These are phyloP conservation scores for Augochlorella aurata DNA, from an alignment of 2,888 invertebrate species.

Conservation along the genomic window DNA sequence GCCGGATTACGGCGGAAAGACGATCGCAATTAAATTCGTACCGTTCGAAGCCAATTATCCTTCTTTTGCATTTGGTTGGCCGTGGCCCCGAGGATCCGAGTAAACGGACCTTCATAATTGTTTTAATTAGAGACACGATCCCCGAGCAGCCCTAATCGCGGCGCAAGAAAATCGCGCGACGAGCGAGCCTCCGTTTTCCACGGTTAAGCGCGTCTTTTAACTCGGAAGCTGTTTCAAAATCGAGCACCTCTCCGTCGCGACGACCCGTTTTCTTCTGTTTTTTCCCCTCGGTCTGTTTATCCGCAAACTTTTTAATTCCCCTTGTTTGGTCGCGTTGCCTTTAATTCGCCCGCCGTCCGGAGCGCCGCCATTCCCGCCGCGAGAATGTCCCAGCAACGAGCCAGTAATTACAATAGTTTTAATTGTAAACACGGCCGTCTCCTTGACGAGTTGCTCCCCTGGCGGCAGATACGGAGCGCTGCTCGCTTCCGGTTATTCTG, in stretches of 20 bases:
- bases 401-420: conserved; percentile 43
- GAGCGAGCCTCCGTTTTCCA: not conserved
- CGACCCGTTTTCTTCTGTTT: not conserved
- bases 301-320: conserved; percentile 33
- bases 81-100: conserved; percentile 9
- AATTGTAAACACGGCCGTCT: conserved; percentile 31
- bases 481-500: conserved; percentile 9
- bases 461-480: not conserved
- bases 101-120: conserved; percentile 62
- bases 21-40: conserved; percentile 66
- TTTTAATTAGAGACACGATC: conserved; percentile 68
- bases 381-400: conserved; percentile 9
- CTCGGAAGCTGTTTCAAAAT: not conserved
- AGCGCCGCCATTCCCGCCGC: not conserved
- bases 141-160: conserved; percentile 27
- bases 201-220: conserved; percentile 23
- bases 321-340: not conserved
- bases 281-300: not conserved
- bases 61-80: conserved; percentile 57
- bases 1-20: conserved; percentile 15
- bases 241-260: not conserved
- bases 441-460: not conserved
- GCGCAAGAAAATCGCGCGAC: conserved; percentile 5
- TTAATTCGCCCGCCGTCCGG: not conserved
- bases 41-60: conserved; percentile 61